Evolutionary conservation across 2,888 invertebrate genomes (phyloP).

Genomic region (Meteorus colon): DNA sequence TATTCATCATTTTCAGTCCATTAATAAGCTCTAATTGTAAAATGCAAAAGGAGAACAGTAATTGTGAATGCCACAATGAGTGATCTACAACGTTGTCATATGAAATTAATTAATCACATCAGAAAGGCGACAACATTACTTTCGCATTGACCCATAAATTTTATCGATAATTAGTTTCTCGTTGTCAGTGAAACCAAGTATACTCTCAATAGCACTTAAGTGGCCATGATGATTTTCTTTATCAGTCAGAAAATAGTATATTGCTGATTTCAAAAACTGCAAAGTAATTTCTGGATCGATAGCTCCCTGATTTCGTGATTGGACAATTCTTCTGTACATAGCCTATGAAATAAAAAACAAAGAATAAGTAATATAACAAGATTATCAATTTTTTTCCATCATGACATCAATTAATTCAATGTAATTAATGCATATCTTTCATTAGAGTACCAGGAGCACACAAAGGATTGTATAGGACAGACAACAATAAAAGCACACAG

Average conservation of each 20-base stretch:
- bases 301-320: slow-evolving; percentile 83
- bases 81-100: not conserved
- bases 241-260: slow-evolving; percentile 94
- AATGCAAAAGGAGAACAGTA: not conserved
- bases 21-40: slow-evolving; percentile 10
- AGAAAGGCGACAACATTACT: slow-evolving; percentile 54
- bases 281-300: slow-evolving; percentile 94
- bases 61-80: not conserved
- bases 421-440: not conserved
- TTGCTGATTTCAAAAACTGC: slow-evolving; percentile 93
- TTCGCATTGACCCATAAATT: slow-evolving; percentile 65
- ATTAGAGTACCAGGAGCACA: not conserved
- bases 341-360: slow-evolving; percentile 76
- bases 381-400: not conserved
- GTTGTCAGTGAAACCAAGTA: slow-evolving; percentile 88
- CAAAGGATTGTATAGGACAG: not conserved
- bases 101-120: not conserved
- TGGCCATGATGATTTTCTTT: slow-evolving; percentile 92
- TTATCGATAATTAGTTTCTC: slow-evolving; percentile 88
- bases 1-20: slow-evolving; percentile 7
- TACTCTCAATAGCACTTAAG: slow-evolving; percentile 92
- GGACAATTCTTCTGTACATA: slow-evolving; percentile 88
- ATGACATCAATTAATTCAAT: not conserved
- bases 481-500: slow-evolving; percentile 14
- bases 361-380: not conserved